Conservation (phyloP, 2,797 vertebrate species). For the Halcyon badia region DNA sequence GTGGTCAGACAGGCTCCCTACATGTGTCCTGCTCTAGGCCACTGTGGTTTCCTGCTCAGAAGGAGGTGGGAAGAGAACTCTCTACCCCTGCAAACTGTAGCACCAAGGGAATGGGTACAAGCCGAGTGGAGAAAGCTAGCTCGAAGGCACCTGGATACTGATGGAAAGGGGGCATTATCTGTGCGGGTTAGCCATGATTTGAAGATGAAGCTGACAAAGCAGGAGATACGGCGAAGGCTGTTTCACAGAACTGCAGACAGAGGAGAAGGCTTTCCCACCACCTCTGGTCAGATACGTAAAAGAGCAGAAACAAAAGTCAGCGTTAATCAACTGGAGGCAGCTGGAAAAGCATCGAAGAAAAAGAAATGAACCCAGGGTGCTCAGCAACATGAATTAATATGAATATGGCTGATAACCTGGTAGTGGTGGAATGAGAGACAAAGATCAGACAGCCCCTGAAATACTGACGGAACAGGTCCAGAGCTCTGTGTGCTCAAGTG, state of each 20-base stretch:
- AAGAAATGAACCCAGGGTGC: not conserved
- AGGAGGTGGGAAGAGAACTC: not conserved
- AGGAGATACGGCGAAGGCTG: not conserved
- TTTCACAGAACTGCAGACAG: not conserved
- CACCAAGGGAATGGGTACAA: not conserved
- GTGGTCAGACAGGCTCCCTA: not conserved
- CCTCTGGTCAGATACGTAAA: not conserved
- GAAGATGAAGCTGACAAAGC: not conserved
- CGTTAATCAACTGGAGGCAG: not conserved
- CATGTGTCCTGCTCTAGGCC: not conserved
- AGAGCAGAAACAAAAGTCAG: not conserved
- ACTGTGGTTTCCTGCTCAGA: not conserved
- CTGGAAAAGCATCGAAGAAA: not conserved
- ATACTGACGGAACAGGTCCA: not conserved
- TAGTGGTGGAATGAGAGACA: not conserved
- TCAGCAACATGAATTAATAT: not conserved
- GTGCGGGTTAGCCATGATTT: not conserved
- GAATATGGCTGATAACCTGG: not conserved
- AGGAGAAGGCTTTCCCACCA: not conserved
- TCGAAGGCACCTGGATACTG: not conserved
- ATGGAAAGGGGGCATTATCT: not conserved
- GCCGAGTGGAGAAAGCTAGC: not conserved
- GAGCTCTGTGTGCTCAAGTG: not conserved
- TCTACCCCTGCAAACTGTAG: not conserved
- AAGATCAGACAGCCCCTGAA: not conserved